Evolutionary conservation across 2,888 invertebrate genomes (phyloP), one percentile per base, ranked within the genome.

Genomic region (Cepaea hortensis): DNA sequence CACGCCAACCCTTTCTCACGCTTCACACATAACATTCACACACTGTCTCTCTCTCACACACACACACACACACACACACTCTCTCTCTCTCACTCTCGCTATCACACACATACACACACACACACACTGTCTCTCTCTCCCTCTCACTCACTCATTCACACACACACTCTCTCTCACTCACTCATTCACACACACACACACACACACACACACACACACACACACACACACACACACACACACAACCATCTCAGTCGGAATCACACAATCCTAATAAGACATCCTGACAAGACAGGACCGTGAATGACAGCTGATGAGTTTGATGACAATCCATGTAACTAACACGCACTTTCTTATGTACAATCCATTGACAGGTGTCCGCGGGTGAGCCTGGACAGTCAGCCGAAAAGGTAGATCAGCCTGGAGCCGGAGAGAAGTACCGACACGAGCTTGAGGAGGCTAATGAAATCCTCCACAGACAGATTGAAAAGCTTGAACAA

Each of bases 401-500:
- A 23, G 13, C 46, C 3, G 81, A 73, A 23, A 50, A 61, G 3
- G 20, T n/a, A 3, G 89, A 90, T 4, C 73, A 48, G 46, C 48
- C 18, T 3, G 15, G 81, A 83, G 90, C 89, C 23, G 88, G 89
- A 87, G 88, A 89, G 7, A 90, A 91, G 75, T 89, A 89, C 65
- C 88, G 88, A 79, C 90, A 90, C 77, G 91, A 91, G 79, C 88
- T 93, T 35, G 91, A 93, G 88, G 91, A 90, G 73, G 91, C 92
- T 73, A 92, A 92, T 86, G 90, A 90, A 81, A 90, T 91, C 61
- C 89, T 93, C n/a, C 91, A 92, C 87, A 90, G 90, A 68, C 93
- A 94, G 88, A 90, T 93, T 11, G 88, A 91, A 15, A 91, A 91
- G 81, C 88, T 93, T 62, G 91, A 91, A 65, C 89, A 90, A 81